A percentile compares a stretch with the other conserved stretches of the same genome.
These are phyloP conservation scores for Tenodera sinensis DNA, from an alignment of 2,888 invertebrate species.

Conservation along the genomic window DNA sequence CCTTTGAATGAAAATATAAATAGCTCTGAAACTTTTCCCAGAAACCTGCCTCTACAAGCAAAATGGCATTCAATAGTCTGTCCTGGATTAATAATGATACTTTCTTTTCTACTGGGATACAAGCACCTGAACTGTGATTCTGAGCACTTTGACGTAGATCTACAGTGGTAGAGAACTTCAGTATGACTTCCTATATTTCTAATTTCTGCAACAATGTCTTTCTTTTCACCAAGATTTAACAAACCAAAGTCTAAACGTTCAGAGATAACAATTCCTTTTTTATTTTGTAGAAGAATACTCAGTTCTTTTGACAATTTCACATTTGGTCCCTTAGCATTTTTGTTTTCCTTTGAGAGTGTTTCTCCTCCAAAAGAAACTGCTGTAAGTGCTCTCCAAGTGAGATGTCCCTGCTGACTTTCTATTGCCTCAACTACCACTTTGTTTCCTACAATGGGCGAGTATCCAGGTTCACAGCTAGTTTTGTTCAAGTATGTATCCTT, in stretches of 20 bases:
- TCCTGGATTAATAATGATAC: slow-evolving; percentile 45
- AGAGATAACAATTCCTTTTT: slow-evolving; percentile 53
- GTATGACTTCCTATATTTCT: slow-evolving; percentile 45
- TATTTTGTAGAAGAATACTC: slow-evolving; percentile 40
- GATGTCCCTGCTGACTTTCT: slow-evolving; percentile 64
- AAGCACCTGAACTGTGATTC: slow-evolving; percentile 52
- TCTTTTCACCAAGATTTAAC: slow-evolving; percentile 45
- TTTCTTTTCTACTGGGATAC: slow-evolving; percentile 43
- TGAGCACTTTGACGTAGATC: slow-evolving; percentile 50
- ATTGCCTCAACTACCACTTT: slow-evolving; percentile 62
- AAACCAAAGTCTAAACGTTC: slow-evolving; percentile 46
- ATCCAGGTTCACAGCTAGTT: slow-evolving; percentile 52
- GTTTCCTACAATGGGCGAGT: slow-evolving; percentile 57
- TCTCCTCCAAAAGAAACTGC: slow-evolving; percentile 39
- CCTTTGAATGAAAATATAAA: slow-evolving; percentile 58
- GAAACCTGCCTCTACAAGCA: slow-evolving; percentile 54
- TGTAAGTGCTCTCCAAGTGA: slow-evolving; percentile 58
- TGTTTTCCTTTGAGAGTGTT: background rate
- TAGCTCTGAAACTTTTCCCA: slow-evolving; percentile 59
- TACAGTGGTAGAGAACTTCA: slow-evolving; percentile 50
- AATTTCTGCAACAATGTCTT: slow-evolving; percentile 49
- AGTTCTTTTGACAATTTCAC: slow-evolving; percentile 25
- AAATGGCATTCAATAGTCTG: slow-evolving; percentile 48
- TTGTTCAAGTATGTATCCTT: slow-evolving; percentile 57
- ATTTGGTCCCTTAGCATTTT: background rate